Evolutionary conservation across 2,113 vertebrate genomes (phyloP), one percentile per base, ranked within the genome.

Genomic region (Cavia porcellus): DNA sequence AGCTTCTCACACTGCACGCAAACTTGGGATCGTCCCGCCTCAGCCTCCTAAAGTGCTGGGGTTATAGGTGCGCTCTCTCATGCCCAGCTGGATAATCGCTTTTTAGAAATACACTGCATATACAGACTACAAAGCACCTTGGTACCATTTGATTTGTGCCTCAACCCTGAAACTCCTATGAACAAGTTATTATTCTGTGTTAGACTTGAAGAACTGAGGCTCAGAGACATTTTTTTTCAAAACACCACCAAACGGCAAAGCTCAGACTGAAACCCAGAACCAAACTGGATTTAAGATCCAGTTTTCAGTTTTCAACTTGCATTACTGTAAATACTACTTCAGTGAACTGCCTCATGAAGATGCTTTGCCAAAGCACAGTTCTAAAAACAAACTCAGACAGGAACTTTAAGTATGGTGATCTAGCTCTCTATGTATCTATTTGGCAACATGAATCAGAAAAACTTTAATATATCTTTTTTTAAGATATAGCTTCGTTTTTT

Each of bases 401-500:
- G 19, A 89, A 74, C 61, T 92, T 81, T 25, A 47, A 79, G 62
- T 55, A 28, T 45, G 88, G n/a, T 50, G 70, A 81, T 81, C 82
- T 35, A 52, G 74, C 75, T 32, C 17, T 77, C 84, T 82, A 57
- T 24, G 13, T 42, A 68, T 64, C 47, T 24, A 83, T 35, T 86
- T 72, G 50, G 86, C 92, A 96, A 95, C 74, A 92, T n/a, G 57
- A 96, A 94, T 89, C 66, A 88, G 81, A 85, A 96, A 87, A 86
- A 38, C 15, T 24, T 91, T 68, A 90, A 57, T 64, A 47, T 62
- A 59, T 61, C 28, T 66, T 64, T 89, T 93, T 89, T 68, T 59
- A 66, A 96, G 92, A 57, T 68, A 47, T 38, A 90, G 59, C 38
- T 47, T 90, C 35, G 30, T 35, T 81, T 88, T 96, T 95, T 91